Base-by-base conservation (phyloP, 2,797 vertebrate species). In the Pangasius mekongensis region DNA sequence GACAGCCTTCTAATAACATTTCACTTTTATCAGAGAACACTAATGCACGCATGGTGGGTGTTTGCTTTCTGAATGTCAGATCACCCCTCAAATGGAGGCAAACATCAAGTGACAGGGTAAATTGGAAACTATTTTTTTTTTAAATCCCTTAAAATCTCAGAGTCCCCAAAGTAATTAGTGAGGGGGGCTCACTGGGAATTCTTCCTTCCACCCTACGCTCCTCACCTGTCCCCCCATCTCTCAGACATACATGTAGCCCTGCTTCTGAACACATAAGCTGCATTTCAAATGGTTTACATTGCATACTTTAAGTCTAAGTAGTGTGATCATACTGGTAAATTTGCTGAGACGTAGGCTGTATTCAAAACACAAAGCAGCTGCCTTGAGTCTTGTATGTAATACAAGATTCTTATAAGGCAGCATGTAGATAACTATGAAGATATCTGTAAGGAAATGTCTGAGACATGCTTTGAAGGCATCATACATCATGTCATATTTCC, bases 111-210 rank as follows among this genome's bases (percentile, higher is more conserved):
- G 92, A 94, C 93, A 91, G 94, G 95, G 94, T 93, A 96, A 96
- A 97, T 97, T 96, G 94, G 95, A 96, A 96, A 95, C 94, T 93
- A 87, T 92, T 90, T 91, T 91, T 56, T 54, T 58, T 56, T 95
- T 94, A 96, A 96, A 96, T 96, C 95, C 95, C 94, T 93, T 94
- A 94, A 95, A 96, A 96, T 96, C 96, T 97, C 96, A 94, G 95
- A 94, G 95, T 96, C 96, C 96, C 96, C 91, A 93, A 97, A 95
- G 95, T 97, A 96, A 97, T 96, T 96, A 96, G 95, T 95, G 94
- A n/a, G 60, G 76, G 84, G 83, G 94, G 93, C 94, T 95, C 94
- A 92, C 71, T 91, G 94, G 93, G 93, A 93, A 93, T 88, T 92
- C 92, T 91, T 91, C 90, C 92, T 93, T 94, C 92, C 94, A 93